Conservation (phyloP, 1,140 invertebrate species). For the Drosophila sulfurigaster region DNA sequence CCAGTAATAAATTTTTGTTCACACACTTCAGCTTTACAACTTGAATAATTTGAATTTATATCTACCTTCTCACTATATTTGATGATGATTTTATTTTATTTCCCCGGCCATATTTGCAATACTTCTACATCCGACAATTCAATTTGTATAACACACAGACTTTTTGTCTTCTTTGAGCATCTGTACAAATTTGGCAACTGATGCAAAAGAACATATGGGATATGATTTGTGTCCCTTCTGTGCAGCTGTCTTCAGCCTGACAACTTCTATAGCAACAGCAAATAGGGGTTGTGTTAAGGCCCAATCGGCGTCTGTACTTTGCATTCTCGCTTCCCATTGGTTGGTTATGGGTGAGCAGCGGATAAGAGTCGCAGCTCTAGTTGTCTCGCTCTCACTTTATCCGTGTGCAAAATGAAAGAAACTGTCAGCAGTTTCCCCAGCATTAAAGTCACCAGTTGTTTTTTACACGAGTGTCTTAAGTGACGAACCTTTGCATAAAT, state of each 20-base stretch:
- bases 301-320: conserved; percentile 32
- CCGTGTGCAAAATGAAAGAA: conserved; percentile 69
- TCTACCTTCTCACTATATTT: background rate
- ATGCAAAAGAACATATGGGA: conserved; percentile 32
- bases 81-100: background rate
- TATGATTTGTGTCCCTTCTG: conserved; percentile 5
- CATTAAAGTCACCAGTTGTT: conserved; percentile 35
- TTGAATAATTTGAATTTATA: background rate
- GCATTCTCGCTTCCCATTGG: conserved; percentile 52
- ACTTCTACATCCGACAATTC: conserved; percentile 17
- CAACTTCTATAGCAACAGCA: background rate
- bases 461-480: conserved; percentile 9
- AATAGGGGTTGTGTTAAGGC: conserved; percentile 34
- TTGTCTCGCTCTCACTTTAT: conserved; percentile 70
- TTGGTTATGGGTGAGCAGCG: conserved; percentile 21
- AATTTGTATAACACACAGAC: conserved; percentile 23
- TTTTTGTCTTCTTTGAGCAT: conserved; percentile 40
- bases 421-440: conserved; percentile 9
- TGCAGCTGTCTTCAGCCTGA: conserved; percentile 43
- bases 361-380: conserved; percentile 46
- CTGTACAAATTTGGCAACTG: conserved; percentile 46
- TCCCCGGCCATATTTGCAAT: background rate
- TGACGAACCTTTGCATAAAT: conserved; percentile 58
- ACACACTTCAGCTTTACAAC: background rate
- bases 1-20: background rate